phyloP scores from a whole-genome alignment of 2,888 invertebrate genomes.

The Philhelius pedissequus region DNA sequence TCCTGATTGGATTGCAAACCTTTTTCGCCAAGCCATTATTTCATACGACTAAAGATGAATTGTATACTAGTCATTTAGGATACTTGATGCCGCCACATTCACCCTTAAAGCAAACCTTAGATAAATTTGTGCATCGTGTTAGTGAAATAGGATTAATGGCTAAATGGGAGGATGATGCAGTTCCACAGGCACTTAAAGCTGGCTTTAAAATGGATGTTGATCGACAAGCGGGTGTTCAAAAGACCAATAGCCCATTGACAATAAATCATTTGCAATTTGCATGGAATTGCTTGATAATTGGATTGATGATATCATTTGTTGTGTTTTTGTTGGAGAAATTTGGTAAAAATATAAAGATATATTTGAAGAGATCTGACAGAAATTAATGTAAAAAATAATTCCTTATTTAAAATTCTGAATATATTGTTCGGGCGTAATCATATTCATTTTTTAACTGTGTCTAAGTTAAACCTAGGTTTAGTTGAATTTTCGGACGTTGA shows the following conservation, averaged over 20 bases:
- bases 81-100: constrained; percentile 7
- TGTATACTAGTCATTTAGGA: background rate
- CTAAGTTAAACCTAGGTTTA: no score
- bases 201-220: background rate
- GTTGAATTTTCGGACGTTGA: no score
- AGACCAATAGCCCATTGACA: background rate
- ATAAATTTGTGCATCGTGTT: background rate
- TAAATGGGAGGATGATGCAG: constrained; percentile 21
- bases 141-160: constrained; percentile 13
- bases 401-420: no score
- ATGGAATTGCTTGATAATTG: constrained; percentile 6
- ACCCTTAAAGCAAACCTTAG: background rate
- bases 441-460: no score
- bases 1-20: constrained; percentile 9
- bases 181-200: background rate
- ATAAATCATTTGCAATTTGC: constrained; percentile 12
- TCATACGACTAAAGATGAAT: background rate
- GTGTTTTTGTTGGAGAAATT: background rate
- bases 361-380: no score
- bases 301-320: background rate
- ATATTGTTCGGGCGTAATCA: no score
- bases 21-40: background rate
- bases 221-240: background rate
- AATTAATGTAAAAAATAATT: no score
- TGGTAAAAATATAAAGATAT: background rate